Base-by-base conservation (phyloP, 2,888 invertebrate genomes). In the Tuta absoluta region DNA sequence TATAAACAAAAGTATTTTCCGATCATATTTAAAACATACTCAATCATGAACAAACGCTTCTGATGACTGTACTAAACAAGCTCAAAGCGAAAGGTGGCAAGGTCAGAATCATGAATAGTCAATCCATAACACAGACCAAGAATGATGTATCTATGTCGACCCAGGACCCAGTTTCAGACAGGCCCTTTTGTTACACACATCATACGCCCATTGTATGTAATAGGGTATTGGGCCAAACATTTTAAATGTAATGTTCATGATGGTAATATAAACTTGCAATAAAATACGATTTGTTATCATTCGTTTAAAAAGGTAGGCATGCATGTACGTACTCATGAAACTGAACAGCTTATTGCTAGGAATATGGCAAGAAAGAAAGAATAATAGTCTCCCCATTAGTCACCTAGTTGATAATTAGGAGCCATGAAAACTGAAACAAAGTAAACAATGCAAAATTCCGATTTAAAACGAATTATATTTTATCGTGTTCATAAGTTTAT, bases 111-210 rank as follows among this genome's bases (percentile, higher is more conserved):
- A 23, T 53, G 14, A 45, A 45, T 23, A 23, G 14, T 53, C 12
- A 12, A 24, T 14, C 51, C 51, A 48, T 48, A 19, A 19, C 19
- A n/a, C 10, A 19, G 19, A 10, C 5, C 48, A n/a, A 45, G 17
- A 45, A 45, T 45, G 17, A 4, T n/a, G 51, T 23, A 23, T 53
- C 51, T 14, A 23, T 23, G 21, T 24, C 21, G 51, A 4, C 51
- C 51, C 51, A 53, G 23, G 51, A 4, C 51, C 51, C 51, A 53
- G 23, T 53, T 53, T 10, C 51, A 51, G 12, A 23, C 2, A 53
- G 14, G 14, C 23, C 23, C 14, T 21, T 2, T 23, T 53, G 23
- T 21, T 8, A 21, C 23, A 11, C 23, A 33, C 33, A 33, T 53
- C 21, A 41, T 41, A 45, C n/a, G 45, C n/a, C 45, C 4, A 17